Evolutionary conservation across 2,113 vertebrate genomes (phyloP), one percentile per base, ranked within the genome.

Genomic region (Chaenocephalus aceratus): DNA sequence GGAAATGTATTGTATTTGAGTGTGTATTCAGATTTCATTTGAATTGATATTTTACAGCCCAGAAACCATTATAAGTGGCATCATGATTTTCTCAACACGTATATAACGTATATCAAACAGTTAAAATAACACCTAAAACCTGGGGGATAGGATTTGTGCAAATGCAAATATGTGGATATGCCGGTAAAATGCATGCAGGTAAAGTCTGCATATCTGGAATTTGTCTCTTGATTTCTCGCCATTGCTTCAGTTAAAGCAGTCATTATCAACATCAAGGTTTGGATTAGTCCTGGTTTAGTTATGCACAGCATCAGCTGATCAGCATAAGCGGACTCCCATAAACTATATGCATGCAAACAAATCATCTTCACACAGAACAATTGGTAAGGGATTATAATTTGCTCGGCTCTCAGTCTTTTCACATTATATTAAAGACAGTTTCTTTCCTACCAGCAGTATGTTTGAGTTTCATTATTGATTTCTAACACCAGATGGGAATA

Each of bases 251-350:
- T 81, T 59, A 49, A 70, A 56, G 79, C 18, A 13, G 26, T 54
- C 56, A 58, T 78, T 48, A 2, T 85, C 77, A 83, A 65, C 82
- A 80, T 70, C 56, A 82, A 72, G 61, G 45, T 60, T 34, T 49
- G n/a, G 64, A 88, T 82, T 68, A 59, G 63, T 21, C 77, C n/a
- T 80, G 80, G 66, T 75, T 59, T 71, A 21, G 70, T 18, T 53
- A 65, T 53, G 64, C 59, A 21, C 10, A 2, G 34, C 30, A 21
- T 84, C 41, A 80, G 34, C 65, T 73, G 69, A 86, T 86, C 72
- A 23, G 48, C 14, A 62, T 77, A 61, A 72, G 56, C 61, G 10
- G 21, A 79, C 30, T 78, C 59, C 79, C 26, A 49, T 54, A 68
- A 75, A 1, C 49, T 15, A 48, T 12, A 44, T 56, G 34, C 49